Evolutionary conservation across 2,113 vertebrate genomes (phyloP).

Genomic region (Murina feae): DNA sequence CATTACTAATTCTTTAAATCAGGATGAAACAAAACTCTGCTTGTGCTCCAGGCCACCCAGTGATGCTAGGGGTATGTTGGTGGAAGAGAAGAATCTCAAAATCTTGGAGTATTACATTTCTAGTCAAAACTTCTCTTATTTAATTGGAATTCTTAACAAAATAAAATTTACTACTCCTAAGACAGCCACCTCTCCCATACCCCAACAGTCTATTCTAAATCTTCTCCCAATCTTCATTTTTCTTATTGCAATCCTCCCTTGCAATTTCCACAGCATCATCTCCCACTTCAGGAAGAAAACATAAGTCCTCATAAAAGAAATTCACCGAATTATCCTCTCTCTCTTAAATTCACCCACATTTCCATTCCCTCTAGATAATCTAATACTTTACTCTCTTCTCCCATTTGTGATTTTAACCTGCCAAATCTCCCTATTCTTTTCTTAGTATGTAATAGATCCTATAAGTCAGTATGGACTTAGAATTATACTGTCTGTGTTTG

Average conservation of each 20-base stretch:
- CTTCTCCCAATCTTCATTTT: not conserved
- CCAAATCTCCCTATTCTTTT: not conserved
- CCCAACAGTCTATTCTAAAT: not conserved
- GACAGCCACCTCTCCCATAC: not conserved
- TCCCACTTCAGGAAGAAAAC: not conserved
- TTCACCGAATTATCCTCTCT: not conserved
- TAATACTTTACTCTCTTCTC: not conserved
- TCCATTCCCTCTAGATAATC: not conserved
- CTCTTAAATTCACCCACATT: not conserved
- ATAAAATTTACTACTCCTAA: not conserved
- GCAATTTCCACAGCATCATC: not conserved
- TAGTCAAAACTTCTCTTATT: not conserved
- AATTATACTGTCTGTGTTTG: not conserved
- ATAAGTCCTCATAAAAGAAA: not conserved
- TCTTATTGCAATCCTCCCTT: not conserved
- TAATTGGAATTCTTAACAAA: not conserved
- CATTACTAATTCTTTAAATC: not conserved
- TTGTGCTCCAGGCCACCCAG: not conserved
- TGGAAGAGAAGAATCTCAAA: not conserved
- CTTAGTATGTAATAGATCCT: not conserved
- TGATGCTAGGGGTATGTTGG: not conserved
- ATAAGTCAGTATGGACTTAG: not conserved
- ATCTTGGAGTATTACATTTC: not conserved
- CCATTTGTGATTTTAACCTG: not conserved
- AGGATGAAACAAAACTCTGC: not conserved